These are phyloP conservation scores for Xestia rhomboidea DNA, from an alignment of 2,888 invertebrate genomes.

Conservation along the genomic window DNA sequence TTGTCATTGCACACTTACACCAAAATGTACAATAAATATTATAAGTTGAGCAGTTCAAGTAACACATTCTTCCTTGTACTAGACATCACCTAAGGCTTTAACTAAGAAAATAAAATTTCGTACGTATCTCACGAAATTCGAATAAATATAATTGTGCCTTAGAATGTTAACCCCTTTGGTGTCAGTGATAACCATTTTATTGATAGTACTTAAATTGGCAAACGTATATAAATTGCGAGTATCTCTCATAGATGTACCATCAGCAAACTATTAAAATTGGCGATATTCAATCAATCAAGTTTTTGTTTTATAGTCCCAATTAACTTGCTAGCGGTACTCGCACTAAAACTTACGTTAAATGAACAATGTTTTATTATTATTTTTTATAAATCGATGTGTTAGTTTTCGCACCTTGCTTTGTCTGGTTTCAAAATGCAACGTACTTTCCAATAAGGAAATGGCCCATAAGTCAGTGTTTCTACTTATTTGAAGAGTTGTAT, in stretches of 20 bases:
- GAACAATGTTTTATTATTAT: slow-evolving; percentile 63
- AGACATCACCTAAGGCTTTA: not conserved
- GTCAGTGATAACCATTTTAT: slow-evolving; percentile 53
- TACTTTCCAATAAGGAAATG: not conserved
- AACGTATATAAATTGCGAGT: slow-evolving; percentile 54
- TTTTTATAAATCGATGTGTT: slow-evolving; percentile 14
- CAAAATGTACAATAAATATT: not conserved
- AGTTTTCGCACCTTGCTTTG: slow-evolving; percentile 27
- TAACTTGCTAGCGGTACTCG: slow-evolving; percentile 65
- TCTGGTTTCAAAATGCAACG: not conserved
- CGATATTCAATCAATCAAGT: slow-evolving; percentile 60
- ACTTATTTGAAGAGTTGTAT: not conserved
- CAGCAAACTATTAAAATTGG: slow-evolving; percentile 46
- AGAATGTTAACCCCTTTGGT: slow-evolving; percentile 30
- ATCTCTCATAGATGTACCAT: slow-evolving; percentile 50
- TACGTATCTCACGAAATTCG: slow-evolving; percentile 4
- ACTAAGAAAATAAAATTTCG: not conserved
- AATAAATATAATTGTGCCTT: slow-evolving; percentile 38
- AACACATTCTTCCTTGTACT: not conserved
- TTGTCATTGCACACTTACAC: not conserved
- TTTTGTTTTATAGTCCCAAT: slow-evolving; percentile 67
- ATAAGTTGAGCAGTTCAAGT: not conserved
- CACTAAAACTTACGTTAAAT: slow-evolving; percentile 66
- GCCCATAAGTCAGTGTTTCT: not conserved
- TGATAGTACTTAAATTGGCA: slow-evolving; percentile 62